Evolutionary conservation across 1,140 invertebrate genomes (phyloP), one percentile per base, ranked within the genome.

Genomic region (Papilio aristodemus): DNA sequence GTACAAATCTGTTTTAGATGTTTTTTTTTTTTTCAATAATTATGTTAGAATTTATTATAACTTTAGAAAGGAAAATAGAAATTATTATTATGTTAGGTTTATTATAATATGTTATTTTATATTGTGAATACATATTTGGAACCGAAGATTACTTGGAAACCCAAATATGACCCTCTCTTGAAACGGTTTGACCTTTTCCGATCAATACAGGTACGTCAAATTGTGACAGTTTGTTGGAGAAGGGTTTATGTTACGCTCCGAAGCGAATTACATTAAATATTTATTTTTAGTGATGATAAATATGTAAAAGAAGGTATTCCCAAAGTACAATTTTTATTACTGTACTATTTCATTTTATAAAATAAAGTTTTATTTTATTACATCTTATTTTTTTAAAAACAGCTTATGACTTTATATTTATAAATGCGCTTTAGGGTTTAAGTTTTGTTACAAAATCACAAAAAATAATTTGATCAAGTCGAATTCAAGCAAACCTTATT

Each of bases 191-290:
- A 71, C 68, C 70, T 75, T 75, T 71, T 72, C 54, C 72, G 62
- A 75, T 75, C 73, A 58, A 78, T 78, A 73, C 73, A 75, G 71
- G 74, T 73, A 25, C 69, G 69, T 76, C 73, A 76, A 73, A 77
- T 69, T 66, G 50, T 75, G 73, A 77, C 73, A 77, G 69, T 72
- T 67, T 68, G 54, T 73, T 67, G 69, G 72, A 76, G 72, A 75
- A 78, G 68, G 72, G 70, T 78, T 74, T 60, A 50, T 70, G 41
- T 58, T 62, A 54, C 67, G 58, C 58, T 67, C 43, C n/a, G 11
- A 37, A 70, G 13, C 67, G 64, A 32, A 25, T 37, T 50, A 57
- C 36, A 67, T 0, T 32, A 50, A 54, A 54, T 5, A 50, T 50
- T 50, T 14, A 11, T 50, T 54, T 22, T 22, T 22, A 9, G 10